Base-by-base conservation (phyloP, 2,888 invertebrate genomes). In the Meiosimyza decipiens region DNA sequence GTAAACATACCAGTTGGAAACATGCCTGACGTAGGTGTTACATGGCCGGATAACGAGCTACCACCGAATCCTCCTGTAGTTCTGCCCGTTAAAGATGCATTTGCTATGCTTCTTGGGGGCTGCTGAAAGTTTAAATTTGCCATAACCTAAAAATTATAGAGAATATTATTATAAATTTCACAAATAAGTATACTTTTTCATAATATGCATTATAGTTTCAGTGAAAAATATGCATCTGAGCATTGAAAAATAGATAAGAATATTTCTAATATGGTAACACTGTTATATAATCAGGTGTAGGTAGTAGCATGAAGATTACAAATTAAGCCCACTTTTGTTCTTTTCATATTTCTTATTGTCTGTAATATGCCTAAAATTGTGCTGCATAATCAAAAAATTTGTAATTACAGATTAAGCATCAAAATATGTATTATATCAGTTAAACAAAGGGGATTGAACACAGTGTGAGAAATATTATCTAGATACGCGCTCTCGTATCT, bases 71-170 rank as follows among this genome's bases (percentile, higher is more conserved):
- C 90, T 84, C 91, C 90, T 83, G 90, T 90, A 88, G 90, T 90
- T 90, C 87, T 91, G 80, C 87, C 89, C 83, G 90, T 89, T 86
- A 92, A 89, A 87, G 91, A 91, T 83, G 90, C 92, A 88, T 93
- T 93, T 88, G 94, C 93, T 90, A 95, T 92, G 90, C 93, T 95
- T 90, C 95, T 92, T 88, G 95, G 94, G 83, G 93, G 92, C 89
- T 93, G 93, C 88, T 93, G 93, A 90, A 95, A 94, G 90, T 95
- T 95, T 92, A 95, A 91, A 91, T 95, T 95, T 90, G 95, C 95
- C 95, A 95, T 95, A 92, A 92, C 94, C 94, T 90, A 88, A n/a
- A 77, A 80, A 15, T 86, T 12, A 60, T 62, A 69, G 51, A 4
- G 65, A 22, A 55, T 28, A 62, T 16, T 63, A 52, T 6, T 16